phyloP scores from a whole-genome alignment of 2,113 vertebrate genomes.

The Thryonomys swinderianus region DNA sequence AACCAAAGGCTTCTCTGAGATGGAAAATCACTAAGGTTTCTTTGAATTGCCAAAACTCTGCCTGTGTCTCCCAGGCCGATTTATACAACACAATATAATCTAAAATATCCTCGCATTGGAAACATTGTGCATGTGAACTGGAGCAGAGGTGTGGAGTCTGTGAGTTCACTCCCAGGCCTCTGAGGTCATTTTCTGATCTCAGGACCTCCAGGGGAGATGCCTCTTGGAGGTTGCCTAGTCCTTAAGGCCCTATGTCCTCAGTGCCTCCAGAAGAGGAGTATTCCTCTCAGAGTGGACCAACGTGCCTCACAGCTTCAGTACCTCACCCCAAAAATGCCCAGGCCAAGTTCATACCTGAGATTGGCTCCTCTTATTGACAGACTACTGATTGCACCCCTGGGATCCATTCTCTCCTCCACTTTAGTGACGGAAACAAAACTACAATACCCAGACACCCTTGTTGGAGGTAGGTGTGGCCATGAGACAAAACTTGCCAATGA shows the following conservation, averaged over 20 bases:
- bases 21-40: background rate
- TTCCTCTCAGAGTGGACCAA: background rate
- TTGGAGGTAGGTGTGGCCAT: background rate
- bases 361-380: background rate
- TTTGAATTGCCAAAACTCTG: background rate
- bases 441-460: background rate
- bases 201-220: background rate
- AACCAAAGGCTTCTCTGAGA: background rate
- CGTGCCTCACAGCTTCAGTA: background rate
- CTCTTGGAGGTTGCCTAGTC: background rate
- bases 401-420: background rate
- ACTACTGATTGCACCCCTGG: background rate
- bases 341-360: background rate
- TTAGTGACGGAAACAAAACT: background rate
- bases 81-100: background rate
- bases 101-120: background rate
- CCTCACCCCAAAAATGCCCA: background rate
- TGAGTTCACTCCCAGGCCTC: too few species aligned
- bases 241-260: background rate
- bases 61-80: background rate
- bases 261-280: background rate
- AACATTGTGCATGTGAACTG: background rate
- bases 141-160: background rate
- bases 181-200: background rate
- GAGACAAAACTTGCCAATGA: background rate